These are phyloP conservation scores for Lagocephalus sceleratus DNA, from an alignment of 2,797 vertebrate genomes.

Conservation along the genomic window DNA sequence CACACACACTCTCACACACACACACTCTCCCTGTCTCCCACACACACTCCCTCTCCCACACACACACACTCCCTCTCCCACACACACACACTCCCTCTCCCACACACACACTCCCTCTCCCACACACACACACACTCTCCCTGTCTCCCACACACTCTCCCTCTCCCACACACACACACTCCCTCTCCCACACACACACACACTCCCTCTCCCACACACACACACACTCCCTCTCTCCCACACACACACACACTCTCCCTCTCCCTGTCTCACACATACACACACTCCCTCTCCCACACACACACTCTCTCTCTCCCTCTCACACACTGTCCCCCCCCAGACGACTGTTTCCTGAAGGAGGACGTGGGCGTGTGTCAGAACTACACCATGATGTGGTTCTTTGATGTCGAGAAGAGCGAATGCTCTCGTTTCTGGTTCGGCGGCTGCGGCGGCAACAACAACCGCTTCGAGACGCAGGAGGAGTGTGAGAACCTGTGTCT, in stretches of 20 bases:
- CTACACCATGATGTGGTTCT: constrained; percentile 81
- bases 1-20: not conserved
- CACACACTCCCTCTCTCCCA: too few relatives aligned
- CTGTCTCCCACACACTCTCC: too few relatives aligned
- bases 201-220: not conserved
- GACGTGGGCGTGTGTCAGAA: constrained; percentile 73
- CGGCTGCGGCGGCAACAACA: constrained; percentile 79
- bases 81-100: not conserved
- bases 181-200: too few relatives aligned
- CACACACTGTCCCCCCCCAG: too few relatives aligned
- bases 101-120: constrained; percentile 7
- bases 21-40: too few relatives aligned
- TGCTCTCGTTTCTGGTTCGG: constrained; percentile 83
- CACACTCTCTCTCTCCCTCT: too few relatives aligned
- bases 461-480: constrained; percentile 76
- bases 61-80: not conserved
- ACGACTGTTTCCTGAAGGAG: constrained; percentile 61
- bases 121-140: not conserved
- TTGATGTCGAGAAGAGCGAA: constrained; percentile 53
- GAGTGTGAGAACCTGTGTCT: constrained; percentile 74
- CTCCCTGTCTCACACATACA: constrained; percentile 8
- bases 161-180: not conserved
- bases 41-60: too few relatives aligned
- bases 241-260: constrained; percentile 4
- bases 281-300: not conserved